Conservation (phyloP, 2,797 vertebrate species). For the Argya squamiceps region DNA sequence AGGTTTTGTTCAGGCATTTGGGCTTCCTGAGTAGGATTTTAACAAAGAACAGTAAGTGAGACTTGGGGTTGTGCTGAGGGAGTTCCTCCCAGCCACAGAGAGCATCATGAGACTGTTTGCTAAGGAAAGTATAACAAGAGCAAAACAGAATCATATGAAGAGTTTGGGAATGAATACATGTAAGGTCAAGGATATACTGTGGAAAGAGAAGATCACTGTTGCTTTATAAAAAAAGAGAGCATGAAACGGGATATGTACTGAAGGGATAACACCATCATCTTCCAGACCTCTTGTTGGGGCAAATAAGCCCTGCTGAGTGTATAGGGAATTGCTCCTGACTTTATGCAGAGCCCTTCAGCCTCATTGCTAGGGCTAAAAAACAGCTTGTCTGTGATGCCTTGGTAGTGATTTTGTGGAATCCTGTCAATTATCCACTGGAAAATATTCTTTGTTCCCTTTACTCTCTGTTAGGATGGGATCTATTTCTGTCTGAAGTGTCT, state of each 20-base stretch:
- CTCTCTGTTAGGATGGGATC: not conserved
- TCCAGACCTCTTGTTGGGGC: not conserved
- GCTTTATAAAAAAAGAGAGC: not conserved
- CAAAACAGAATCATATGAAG: not conserved
- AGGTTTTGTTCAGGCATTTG: not conserved
- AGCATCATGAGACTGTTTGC: not conserved
- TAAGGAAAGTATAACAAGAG: not conserved
- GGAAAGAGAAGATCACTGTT: not conserved
- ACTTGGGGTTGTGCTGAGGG: not conserved
- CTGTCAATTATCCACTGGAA: not conserved
- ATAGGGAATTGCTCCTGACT: not conserved
- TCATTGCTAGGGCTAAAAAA: not conserved
- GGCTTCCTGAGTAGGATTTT: not conserved
- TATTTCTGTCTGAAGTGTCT: not conserved
- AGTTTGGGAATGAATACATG: not conserved
- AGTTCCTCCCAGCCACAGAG: not conserved
- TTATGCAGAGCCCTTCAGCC: not conserved
- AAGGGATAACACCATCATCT: not conserved
- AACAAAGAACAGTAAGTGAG: not conserved
- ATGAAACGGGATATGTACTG: not conserved
- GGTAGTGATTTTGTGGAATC: not conserved
- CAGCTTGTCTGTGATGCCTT: not conserved
- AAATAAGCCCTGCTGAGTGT: not conserved
- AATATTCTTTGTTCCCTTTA: not conserved
- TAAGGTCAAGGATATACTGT: not conserved